Base-by-base conservation (phyloP, 2,888 invertebrate genomes). In the Stegophylla sp. region DNA sequence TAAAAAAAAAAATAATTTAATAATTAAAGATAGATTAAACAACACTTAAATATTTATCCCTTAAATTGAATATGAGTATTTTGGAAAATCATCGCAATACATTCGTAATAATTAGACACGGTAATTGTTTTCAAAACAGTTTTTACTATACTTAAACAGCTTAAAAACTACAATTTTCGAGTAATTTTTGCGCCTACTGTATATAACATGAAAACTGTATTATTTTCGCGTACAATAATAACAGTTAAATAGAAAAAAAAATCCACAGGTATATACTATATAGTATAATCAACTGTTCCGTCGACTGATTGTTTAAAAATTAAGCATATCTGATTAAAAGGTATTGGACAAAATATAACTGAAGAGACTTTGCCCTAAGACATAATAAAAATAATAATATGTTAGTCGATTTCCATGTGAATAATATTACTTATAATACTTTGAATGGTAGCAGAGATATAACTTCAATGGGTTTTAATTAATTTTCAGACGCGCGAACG, bases 391-490 rank as follows among this genome's bases (percentile, higher is more conserved):
- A 56, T n/a, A n/a, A n/a, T 20, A n/a, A 20, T 23, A 17, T 56
- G 41, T 41, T 56, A 41, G 72, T 72, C 34, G 72, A 56, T 23
- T 72, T 56, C 43, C 56, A 56, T 17, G 41, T 17, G 72, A 61
- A 73, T 43, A 5, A 34, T 34, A 34, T 5, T 7, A 34, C 26
- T 26, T 34, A 34, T 34, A 34, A 34, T 7, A 34, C 26, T 26
- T 59, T 26, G n/a, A 45, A 73, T 73, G 56, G 53, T 15, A n/a
- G n/a, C n/a, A n/a, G n/a, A n/a, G n/a, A n/a, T n/a, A 20, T 53
- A 41, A 41, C 20, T 51, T 75, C 64, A 75, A 75, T 75, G 41
- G 53, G 64, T 64, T 66, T 75, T 75, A 75, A 75, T 75, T 75
- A 75, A 66, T 66, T 64, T 64, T 66, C 20, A 17, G 53, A 3